phyloP scores from a whole-genome alignment of 2,888 invertebrate genomes.

The Dasysyrphus albostriatus region DNA sequence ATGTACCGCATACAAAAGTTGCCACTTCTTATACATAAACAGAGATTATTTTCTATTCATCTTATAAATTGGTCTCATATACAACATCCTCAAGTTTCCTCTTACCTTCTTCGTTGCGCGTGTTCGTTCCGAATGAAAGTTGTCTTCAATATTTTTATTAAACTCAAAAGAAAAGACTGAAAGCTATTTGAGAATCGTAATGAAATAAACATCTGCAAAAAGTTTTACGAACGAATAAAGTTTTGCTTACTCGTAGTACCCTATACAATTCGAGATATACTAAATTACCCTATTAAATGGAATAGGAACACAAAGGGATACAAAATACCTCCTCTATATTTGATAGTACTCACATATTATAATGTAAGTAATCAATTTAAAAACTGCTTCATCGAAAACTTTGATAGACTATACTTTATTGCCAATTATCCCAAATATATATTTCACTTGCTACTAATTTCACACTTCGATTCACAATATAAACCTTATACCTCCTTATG shows the following conservation, averaged over 20 bases:
- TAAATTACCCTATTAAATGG: conserved; percentile 47
- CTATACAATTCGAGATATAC: conserved; percentile 9
- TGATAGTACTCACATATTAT: too few relatives aligned
- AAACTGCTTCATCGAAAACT: conserved; percentile 41
- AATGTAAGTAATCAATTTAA: conserved; percentile 39
- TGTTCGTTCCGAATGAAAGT: not conserved
- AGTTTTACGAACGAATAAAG: conserved; percentile 40
- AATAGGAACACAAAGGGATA: conserved; percentile 1
- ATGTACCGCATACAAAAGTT: not conserved
- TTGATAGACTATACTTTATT: conserved; percentile 58
- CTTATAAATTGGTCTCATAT: conserved; percentile 29
- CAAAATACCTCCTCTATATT: conserved; percentile 25
- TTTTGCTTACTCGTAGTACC: conserved; percentile 32
- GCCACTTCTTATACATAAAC: conserved; percentile 13
- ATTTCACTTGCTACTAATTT: not conserved
- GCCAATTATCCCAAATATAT: conserved; percentile 55
- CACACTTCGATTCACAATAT: not conserved
- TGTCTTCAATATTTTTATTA: conserved; percentile 9
- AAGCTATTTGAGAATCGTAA: conserved; percentile 43
- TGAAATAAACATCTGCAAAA: conserved; percentile 25
- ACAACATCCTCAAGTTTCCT: not conserved
- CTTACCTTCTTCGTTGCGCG: not conserved
- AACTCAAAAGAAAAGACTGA: conserved; percentile 37
- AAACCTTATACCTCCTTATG: not conserved
- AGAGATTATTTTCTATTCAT: conserved; percentile 31